Percentiles rank a stretch among this genome's conserved stretches.
These are phyloP conservation scores for Andrena camellia DNA, from an alignment of 2,888 invertebrate genomes.

Conservation along the genomic window DNA sequence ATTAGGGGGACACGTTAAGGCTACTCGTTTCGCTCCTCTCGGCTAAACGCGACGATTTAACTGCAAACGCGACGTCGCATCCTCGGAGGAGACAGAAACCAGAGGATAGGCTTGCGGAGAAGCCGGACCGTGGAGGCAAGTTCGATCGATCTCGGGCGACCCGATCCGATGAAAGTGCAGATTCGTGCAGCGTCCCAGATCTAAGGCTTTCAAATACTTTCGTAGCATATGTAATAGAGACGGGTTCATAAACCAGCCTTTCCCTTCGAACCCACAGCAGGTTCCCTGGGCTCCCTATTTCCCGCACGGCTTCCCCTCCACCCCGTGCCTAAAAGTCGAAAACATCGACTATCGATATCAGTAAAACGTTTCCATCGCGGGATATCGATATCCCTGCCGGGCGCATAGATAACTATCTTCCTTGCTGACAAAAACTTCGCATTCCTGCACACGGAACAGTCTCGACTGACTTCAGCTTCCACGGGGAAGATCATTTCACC, in stretches of 20 bases:
- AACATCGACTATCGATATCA: constrained; percentile 32
- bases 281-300: background rate
- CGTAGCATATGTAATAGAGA: constrained; percentile 13
- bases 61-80: constrained; percentile 1
- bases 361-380: constrained; percentile 13
- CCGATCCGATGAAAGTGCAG: background rate
- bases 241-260: constrained; percentile 26
- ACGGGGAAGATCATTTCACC: background rate
- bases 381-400: constrained; percentile 4
- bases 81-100: background rate
- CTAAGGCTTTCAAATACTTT: background rate
- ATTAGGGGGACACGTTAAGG: constrained; percentile 33
- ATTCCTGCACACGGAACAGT: constrained; percentile 2
- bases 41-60: constrained; percentile 26
- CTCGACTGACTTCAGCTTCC: constrained; percentile 7
- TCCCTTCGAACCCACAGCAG: background rate
- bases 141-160: background rate
- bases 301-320: background rate
- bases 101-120: background rate
- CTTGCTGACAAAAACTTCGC: background rate
- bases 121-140: background rate
- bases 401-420: background rate
- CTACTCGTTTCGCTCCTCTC: background rate
- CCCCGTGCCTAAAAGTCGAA: constrained; percentile 17
- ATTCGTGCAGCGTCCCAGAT: background rate